Percentiles rank a stretch among this genome's conserved stretches.
phyloP scores from a whole-genome alignment of 2,113 vertebrate genomes.

The Marmota monax region DNA sequence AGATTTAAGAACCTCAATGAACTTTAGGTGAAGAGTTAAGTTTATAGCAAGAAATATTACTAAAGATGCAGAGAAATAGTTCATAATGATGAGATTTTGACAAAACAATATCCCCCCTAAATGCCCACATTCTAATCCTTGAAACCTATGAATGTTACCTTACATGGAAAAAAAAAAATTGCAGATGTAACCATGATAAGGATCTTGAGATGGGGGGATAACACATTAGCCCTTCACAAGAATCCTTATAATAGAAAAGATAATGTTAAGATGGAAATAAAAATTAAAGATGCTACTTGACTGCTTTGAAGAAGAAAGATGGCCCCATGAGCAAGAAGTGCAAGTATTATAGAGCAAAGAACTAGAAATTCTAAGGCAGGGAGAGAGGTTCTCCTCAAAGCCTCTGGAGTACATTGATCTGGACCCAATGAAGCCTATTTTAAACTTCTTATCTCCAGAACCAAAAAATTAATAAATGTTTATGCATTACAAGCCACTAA shows the following conservation, averaged over 20 bases:
- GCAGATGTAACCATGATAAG: background rate
- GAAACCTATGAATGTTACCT: too few relatives aligned
- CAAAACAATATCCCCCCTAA: background rate
- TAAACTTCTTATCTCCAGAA: background rate
- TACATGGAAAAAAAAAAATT: background rate
- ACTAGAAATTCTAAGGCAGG: background rate
- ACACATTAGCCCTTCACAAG: background rate
- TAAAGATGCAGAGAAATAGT: background rate
- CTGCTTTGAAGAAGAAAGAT: background rate
- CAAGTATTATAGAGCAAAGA: background rate
- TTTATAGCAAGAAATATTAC: slow-evolving; percentile 31
- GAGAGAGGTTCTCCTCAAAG: background rate
- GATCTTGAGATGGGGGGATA: background rate
- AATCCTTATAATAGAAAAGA: background rate
- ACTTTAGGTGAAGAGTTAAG: background rate
- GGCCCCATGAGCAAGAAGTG: background rate
- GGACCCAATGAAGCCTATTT: background rate
- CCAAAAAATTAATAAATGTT: background rate
- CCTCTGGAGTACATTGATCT: background rate
- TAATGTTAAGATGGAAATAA: background rate
- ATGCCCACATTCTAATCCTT: background rate
- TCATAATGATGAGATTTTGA: slow-evolving; percentile 15
- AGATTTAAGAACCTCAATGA: background rate
- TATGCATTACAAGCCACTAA: background rate
- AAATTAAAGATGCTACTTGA: background rate